A percentile compares a stretch with the other conserved stretches of the same genome.
These are phyloP conservation scores for Aphidoletes aphidimyza DNA, from an alignment of 2,888 invertebrate genomes.

Conservation along the genomic window DNA sequence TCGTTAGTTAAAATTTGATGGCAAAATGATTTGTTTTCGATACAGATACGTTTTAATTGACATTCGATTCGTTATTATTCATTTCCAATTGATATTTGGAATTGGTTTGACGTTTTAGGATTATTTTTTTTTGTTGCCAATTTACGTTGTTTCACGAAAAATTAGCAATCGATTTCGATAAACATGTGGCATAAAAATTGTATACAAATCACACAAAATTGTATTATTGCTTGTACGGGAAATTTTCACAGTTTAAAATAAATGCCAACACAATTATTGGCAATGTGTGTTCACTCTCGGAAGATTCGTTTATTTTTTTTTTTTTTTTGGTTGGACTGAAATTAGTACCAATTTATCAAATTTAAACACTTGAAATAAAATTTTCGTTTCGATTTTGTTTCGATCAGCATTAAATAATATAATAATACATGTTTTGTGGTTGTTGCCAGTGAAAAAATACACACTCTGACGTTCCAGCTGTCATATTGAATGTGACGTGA, in stretches of 20 bases:
- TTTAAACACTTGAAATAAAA: neutral
- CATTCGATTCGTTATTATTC: neutral
- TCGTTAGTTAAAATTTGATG: neutral
- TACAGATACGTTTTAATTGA: neutral
- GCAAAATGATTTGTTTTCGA: neutral
- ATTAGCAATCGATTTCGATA: neutral
- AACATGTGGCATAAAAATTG: conserved; percentile 6
- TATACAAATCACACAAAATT: neutral
- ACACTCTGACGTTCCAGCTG: neutral
- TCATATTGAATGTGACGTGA: neutral
- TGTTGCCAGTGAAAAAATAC: neutral
- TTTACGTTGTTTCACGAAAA: neutral
- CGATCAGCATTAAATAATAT: neutral
- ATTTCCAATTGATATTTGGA: neutral
- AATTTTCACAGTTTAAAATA: neutral
- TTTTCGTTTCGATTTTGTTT: neutral
- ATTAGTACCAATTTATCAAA: neutral
- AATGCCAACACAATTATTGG: too few relatives aligned
- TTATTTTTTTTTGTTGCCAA: neutral
- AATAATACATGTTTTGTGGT: neutral
- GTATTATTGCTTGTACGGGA: neutral
- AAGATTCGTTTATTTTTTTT: too few relatives aligned
- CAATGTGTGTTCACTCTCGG: too few relatives aligned
- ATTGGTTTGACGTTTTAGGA: too few relatives aligned
- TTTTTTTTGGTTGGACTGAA: too few relatives aligned